Conservation (phyloP, 2,888 invertebrate species). For the Andrena minutula region DNA sequence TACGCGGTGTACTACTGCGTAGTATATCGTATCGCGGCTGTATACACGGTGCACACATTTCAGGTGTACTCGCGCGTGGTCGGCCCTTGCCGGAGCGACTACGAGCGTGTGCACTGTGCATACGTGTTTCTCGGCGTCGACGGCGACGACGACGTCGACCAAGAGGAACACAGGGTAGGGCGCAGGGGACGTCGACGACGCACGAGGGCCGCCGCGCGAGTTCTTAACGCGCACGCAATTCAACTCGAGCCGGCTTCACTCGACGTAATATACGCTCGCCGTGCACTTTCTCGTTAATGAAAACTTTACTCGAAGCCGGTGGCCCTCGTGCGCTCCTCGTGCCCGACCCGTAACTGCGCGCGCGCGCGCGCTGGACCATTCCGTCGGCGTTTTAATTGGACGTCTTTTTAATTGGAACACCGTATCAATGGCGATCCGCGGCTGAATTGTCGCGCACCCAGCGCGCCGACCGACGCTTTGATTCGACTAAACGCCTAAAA, state of each 20-base stretch:
- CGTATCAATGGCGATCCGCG: slow-evolving; percentile 53
- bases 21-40: slow-evolving; percentile 26
- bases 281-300: slow-evolving; percentile 78
- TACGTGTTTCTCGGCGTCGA: not conserved
- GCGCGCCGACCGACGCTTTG: not conserved
- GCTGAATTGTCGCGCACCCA: slow-evolving; percentile 41
- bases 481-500: slow-evolving; percentile 10
- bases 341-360: not conserved
- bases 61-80: slow-evolving; percentile 49
- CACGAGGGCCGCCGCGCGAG: slow-evolving; percentile 22
- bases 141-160: slow-evolving; percentile 3
- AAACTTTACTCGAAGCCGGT: slow-evolving; percentile 66
- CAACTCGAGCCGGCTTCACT: slow-evolving; percentile 55
- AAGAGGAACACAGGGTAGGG: not conserved
- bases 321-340: slow-evolving; percentile 4
- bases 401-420: slow-evolving; percentile 75
- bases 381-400: slow-evolving; percentile 74
- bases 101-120: not conserved
- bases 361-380: slow-evolving; percentile 17
- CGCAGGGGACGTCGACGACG: slow-evolving; percentile 2
- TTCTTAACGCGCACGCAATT: slow-evolving; percentile 61
- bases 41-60: slow-evolving; percentile 48
- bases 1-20: slow-evolving; percentile 54
- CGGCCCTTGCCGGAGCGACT: slow-evolving; percentile 8
- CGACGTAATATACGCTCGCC: slow-evolving; percentile 49